Base-by-base conservation (phyloP, 2,888 invertebrate species). In the Dendrolimus pini region DNA sequence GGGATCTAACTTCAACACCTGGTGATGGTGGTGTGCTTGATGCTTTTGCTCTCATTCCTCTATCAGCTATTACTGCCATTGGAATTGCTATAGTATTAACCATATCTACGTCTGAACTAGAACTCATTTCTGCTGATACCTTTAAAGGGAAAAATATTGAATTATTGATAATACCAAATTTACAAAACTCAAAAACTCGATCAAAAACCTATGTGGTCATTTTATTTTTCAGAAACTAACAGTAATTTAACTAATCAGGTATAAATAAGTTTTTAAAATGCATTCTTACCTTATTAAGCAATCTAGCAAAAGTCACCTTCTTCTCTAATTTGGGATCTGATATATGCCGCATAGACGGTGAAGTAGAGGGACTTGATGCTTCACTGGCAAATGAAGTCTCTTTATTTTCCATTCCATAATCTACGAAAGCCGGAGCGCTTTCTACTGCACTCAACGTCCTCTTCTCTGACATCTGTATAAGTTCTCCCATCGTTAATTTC, bases 71-170 rank as follows among this genome's bases (percentile, higher is more conserved):
- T 9, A 89, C 85, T 0, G 90, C 87, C 85, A 90, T 86, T 0
- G 90, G 88, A 55, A 89, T 90, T 1, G 88, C 77, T 66, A 92
- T 91, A 41, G 89, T 92, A 59, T 90, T 89, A 54, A 85, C 89
- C 81, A 92, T 90, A 75, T 94, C 94, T 60, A 94, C 91, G 62
- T 95, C 95, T 0, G 95, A 94, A 59, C 94, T 94, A 0, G 94
- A 94, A 71, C 94, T 95, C 93, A 95, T 95, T 87, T 95, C 95
- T 9, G 94, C 94, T 10, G 95, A 95, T 7, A 95, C 94, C 47
- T 47, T 47, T 47, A 9, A 12, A 47, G 47, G 12, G 12, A 10
- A 47, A 47, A 9, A 47, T 10, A 47, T 9, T 12, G 9, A 47
- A 47, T 47, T 47, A 47, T 47, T 12, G 9, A 47, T 30, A 47